Base-by-base conservation (phyloP, 2,888 invertebrate species). In the Acrobasis suavella region DNA sequence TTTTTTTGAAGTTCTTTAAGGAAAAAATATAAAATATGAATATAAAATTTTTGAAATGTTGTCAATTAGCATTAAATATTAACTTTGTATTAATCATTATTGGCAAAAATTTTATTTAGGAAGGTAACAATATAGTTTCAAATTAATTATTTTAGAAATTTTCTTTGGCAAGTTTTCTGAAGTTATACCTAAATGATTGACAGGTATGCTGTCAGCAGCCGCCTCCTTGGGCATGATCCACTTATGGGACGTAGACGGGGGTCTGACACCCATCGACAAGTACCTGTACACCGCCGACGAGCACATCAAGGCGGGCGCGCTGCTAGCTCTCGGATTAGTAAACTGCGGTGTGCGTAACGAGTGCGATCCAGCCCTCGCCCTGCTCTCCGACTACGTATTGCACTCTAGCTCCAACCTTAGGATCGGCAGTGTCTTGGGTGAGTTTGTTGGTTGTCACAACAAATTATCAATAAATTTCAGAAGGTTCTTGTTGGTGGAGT, bases 181-280 rank as follows among this genome's bases (percentile, higher is more conserved):
- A 32, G 5, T 5, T 6, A 32, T 6, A 22, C 22, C 5, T 22
- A 5, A 8, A 32, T 32, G 9, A 14, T 37, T 52, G 14, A 3
- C 70, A 93, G 93, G 98, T 58, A 99, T 99, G 98, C 86, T 99
- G 64, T 98, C 98, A 78, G 98, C 99, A 0, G 98, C 99, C 0
- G 99, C 99, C 0, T 98, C 99, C 0, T 93, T 99, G 39, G 99
- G 99, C 39, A 94, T 99, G 76, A 96, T 99, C 64, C 95, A 98
- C 70, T 90, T 99, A 50, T 99, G 99, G 99, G 99, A 99, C 85
- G 98, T 99, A 2, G 99, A 99, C 85, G 98, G 98, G 46, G 99
- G 99, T 54, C 93, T 99, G 62, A 97, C 98, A 0, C 98, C 99
- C 72, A 99, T 99, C 75, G 99, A 99, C 92, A 99, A 99, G 86